Percentiles rank a stretch among this genome's conserved stretches.
Conservation (phyloP, 2,888 invertebrate genomes). For the Neoitamus cyanurus region DNA sequence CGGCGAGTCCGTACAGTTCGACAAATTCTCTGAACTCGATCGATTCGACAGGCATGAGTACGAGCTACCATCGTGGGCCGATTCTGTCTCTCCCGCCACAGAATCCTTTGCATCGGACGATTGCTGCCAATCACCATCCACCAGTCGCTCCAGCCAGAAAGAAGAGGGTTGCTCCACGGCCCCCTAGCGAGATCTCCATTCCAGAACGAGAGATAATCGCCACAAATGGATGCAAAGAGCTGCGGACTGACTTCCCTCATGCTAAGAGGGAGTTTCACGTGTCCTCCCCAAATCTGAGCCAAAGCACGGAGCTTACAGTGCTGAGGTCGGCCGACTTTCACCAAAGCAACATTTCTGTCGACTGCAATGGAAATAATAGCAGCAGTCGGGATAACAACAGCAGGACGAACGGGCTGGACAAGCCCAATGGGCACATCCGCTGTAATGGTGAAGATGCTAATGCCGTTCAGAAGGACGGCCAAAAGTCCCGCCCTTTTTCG, state of each 20-base stretch:
- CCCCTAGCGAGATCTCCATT: slow-evolving; percentile 63
- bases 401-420: neutral
- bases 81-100: slow-evolving; percentile 57
- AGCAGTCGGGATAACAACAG: slow-evolving; percentile 53
- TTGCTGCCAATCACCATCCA: slow-evolving; percentile 48
- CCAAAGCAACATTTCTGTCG: slow-evolving; percentile 56
- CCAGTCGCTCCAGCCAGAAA: slow-evolving; percentile 62
- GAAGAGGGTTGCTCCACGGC: slow-evolving; percentile 64
- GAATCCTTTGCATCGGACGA: slow-evolving; percentile 55
- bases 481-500: slow-evolving; percentile 51
- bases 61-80: slow-evolving; percentile 57
- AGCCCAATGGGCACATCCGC: slow-evolving; percentile 34
- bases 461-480: neutral
- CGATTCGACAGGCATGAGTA: slow-evolving; percentile 65
- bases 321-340: slow-evolving; percentile 51
- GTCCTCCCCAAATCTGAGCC: slow-evolving; percentile 62
- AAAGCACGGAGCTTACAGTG: slow-evolving; percentile 46
- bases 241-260: slow-evolving; percentile 6
- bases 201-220: slow-evolving; percentile 59
- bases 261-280: slow-evolving; percentile 61
- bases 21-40: slow-evolving; percentile 66
- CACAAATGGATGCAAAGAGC: slow-evolving; percentile 31
- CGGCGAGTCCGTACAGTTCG: slow-evolving; percentile 66
- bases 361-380: slow-evolving; percentile 61
- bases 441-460: slow-evolving; percentile 23